phyloP scores from a whole-genome alignment of 2,113 vertebrate species.

The Murina feae region DNA sequence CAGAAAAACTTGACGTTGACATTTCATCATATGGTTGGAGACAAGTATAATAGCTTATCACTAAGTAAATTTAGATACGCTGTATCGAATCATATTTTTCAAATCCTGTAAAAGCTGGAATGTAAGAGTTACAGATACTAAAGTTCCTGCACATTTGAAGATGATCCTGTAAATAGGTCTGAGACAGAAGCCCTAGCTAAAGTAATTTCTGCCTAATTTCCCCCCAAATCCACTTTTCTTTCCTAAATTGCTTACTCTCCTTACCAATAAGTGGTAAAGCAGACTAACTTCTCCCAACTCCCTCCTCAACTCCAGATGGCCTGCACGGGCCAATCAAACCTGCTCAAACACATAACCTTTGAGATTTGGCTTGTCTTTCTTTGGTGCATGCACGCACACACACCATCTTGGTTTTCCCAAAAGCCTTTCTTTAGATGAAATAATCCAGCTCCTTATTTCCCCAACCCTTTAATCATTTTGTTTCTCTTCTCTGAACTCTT shows the following conservation, averaged over 20 bases:
- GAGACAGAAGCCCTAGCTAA: neutral
- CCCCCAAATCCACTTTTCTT: neutral
- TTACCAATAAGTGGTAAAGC: neutral
- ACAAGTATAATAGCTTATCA: neutral
- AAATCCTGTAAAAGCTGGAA: neutral
- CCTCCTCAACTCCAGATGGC: neutral
- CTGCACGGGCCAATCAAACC: neutral
- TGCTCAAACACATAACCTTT: neutral
- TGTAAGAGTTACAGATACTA: neutral
- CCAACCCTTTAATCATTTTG: slow-evolving; percentile 58
- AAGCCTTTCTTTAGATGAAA: slow-evolving; percentile 50
- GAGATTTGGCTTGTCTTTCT: neutral
- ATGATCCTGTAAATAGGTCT: neutral
- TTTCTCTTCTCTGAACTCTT: slow-evolving; percentile 67
- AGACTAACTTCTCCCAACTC: neutral
- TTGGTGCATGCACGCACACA: neutral
- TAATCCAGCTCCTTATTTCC: slow-evolving; percentile 44
- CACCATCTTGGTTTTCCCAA: neutral
- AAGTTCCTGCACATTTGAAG: neutral
- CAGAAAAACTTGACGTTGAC: neutral
- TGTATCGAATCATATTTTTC: neutral
- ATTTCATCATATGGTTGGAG: neutral
- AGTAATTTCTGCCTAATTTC: neutral
- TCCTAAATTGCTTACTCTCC: neutral
- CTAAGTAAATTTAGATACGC: neutral